Evolutionary conservation across 2,797 vertebrate genomes (phyloP), one percentile per base, ranked within the genome.

Genomic region (Furcifer pardalis): DNA sequence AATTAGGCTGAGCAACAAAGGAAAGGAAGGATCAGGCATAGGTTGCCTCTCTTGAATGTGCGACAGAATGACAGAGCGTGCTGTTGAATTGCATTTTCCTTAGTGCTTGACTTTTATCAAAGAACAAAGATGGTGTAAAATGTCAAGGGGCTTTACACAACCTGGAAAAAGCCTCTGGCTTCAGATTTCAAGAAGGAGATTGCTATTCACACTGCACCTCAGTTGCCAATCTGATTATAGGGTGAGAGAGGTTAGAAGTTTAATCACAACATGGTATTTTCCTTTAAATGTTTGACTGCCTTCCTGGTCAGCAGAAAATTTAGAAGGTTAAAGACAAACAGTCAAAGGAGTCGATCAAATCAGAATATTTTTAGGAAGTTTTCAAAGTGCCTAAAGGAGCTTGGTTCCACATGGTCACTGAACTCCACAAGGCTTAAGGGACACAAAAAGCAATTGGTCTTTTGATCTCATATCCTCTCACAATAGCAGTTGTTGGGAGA

Each of bases 191-290:
- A 2, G n/a, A 82, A 86, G 23, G 10, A 79, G 35, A n/a, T 60
- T 15, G 37, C 72, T 83, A n/a, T 15, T 78, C 5, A 75, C 19
- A 10, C 44, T 42, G 60, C 0, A 76, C n/a, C 2, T 88, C 40
- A 1, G 0, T 81, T 89, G 85, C 68, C 35, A 66, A 84, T 66
- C 35, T 86, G 88, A 85, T 82, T 87, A 83, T 42, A 82, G 1
- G 32, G 0, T 9, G 37, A 84, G 77, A 1, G 81, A 60, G 76
- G 37, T 78, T 89, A 77, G 63, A 77, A 73, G 9, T 44, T 63
- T 86, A 84, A 73, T 77, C 76, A 81, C 23, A 79, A 42, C 35
- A 0, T 0, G 75, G 72, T 90, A 65, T 82, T 78, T 25, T 78
- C 75, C 63, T 82, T 25, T 75, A 73, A 84, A 6, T 86, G 15